phyloP scores from a whole-genome alignment of 2,888 invertebrate species.

The Caenorhabditis afra region DNA sequence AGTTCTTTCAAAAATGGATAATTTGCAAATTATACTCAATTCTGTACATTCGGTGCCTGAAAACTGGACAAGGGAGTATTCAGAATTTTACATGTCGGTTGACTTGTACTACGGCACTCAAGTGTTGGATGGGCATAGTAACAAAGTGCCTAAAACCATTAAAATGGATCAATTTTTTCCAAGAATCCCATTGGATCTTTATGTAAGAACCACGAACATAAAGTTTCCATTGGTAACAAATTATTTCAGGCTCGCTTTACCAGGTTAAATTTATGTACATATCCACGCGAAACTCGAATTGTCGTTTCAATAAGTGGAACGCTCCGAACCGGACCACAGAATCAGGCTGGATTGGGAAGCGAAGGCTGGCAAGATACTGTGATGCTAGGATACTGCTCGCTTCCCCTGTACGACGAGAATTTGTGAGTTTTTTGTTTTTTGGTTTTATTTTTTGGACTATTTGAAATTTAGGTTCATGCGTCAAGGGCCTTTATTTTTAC shows the following conservation, averaged over 20 bases:
- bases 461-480: conserved; percentile 61
- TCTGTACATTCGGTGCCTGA: conserved; percentile 77
- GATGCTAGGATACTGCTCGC: conserved; percentile 70
- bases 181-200: conserved; percentile 68
- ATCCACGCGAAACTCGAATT: conserved; percentile 67
- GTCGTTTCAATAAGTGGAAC: conserved; percentile 59
- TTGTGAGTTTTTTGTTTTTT: conserved; percentile 67
- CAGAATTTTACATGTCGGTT: conserved; percentile 70
- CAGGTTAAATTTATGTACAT: conserved; percentile 53
- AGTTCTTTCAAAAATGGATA: conserved; percentile 79
- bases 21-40: conserved; percentile 81
- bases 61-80: conserved; percentile 69
- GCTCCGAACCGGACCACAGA: conserved; percentile 8
- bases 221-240: too few relatives aligned
- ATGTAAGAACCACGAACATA: too few relatives aligned
- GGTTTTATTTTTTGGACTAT: too few relatives aligned
- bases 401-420: conserved; percentile 75
- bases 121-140: conserved; percentile 61
- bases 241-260: not conserved
- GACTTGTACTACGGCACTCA: conserved; percentile 73
- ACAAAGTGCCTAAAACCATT: conserved; percentile 48
- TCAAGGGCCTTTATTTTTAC: conserved; percentile 66
- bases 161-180: conserved; percentile 66
- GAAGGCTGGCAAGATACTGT: conserved; percentile 28
- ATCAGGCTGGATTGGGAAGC: not conserved